Evolutionary conservation across 2,888 invertebrate species (phyloP), one percentile per base, ranked within the genome.

Genomic region (Lepidocyrtoides sp.): DNA sequence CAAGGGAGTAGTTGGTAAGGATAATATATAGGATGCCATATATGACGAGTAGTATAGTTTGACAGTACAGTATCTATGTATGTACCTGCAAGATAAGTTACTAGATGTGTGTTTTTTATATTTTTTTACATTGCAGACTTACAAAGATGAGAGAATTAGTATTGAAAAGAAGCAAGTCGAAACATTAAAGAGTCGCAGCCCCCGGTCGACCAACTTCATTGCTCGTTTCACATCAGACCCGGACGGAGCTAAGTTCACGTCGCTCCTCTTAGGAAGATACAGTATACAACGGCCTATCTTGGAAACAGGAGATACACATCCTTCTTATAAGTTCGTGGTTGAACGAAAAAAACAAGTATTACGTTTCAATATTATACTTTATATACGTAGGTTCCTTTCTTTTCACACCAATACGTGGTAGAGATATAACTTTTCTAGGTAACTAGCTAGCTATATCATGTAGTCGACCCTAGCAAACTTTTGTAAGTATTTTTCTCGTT

Each of bases 211-310:
- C 90, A 90, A 90, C 90, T 83, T 90, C 90, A 90, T 90, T 90
- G 84, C 90, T 90, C 90, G 90, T 90, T 90, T 90, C 90, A 90
- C 90, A 90, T 90, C 90, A 90, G 90, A 90, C 84, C 90, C 51
- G 90, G 79, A 84, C 90, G 90, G 90, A 90, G 57, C 90, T 84
- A 41, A 82, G 83, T 83, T 84, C 75, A 75, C 83, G 83, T 75
- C 83, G 83, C 83, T 83, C 83, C 60, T 79, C 48, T 0, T 29
- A 36, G 20, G 29, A n/a, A 66, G 2, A 29, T 14, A 29, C 36
- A 48, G 77, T 90, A 90, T 66, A 57, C 44, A 83, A 32, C 54
- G 54, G 57, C 63, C 84, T 84, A 60, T 83, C 90, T 44, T 23
- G 54, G 66, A 51, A 51, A 83, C 44, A 48, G 41, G 66, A 66